Percentiles rank a stretch among this genome's conserved stretches.
phyloP scores from a whole-genome alignment of 2,888 invertebrate species.

The Fabriciana adippe region DNA sequence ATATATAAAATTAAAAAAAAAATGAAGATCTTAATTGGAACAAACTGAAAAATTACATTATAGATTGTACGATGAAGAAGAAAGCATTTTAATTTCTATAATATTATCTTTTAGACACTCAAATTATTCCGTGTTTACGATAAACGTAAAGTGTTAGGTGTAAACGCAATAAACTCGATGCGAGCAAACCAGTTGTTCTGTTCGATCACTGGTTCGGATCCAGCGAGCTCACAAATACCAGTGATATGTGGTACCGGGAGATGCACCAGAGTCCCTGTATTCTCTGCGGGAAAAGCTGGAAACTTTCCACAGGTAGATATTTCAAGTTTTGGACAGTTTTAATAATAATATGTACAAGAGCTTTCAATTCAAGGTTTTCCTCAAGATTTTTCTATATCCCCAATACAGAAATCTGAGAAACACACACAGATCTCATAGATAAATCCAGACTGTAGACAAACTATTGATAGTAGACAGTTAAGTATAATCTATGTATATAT shows the following conservation, averaged over 20 bases:
- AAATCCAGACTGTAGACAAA: too few species aligned
- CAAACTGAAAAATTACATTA: too few species aligned
- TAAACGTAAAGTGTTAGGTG: slow-evolving; percentile 63
- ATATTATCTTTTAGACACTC: slow-evolving; percentile 55
- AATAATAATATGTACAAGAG: background rate
- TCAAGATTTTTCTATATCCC: background rate
- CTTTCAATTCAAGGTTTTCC: background rate
- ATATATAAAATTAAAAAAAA: too few species aligned
- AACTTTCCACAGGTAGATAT: slow-evolving; percentile 56
- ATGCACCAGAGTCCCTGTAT: slow-evolving; percentile 70
- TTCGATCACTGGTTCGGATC: slow-evolving; percentile 58
- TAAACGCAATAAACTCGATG: slow-evolving; percentile 71
- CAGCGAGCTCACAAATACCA: slow-evolving; percentile 51
- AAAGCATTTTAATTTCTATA: background rate
- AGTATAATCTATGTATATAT: too few species aligned
- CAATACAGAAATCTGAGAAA: too few species aligned
- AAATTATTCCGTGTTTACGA: slow-evolving; percentile 55
- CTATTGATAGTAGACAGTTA: too few species aligned
- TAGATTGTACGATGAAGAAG: too few species aligned
- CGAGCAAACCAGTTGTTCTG: slow-evolving; percentile 72
- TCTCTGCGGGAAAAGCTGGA: slow-evolving; percentile 59
- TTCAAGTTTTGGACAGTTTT: background rate
- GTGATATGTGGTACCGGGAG: slow-evolving; percentile 68
- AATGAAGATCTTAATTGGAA: too few species aligned
- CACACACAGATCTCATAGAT: too few species aligned